Evolutionary conservation across 2,888 invertebrate genomes (phyloP).

Genomic region (Morpho achilles): DNA sequence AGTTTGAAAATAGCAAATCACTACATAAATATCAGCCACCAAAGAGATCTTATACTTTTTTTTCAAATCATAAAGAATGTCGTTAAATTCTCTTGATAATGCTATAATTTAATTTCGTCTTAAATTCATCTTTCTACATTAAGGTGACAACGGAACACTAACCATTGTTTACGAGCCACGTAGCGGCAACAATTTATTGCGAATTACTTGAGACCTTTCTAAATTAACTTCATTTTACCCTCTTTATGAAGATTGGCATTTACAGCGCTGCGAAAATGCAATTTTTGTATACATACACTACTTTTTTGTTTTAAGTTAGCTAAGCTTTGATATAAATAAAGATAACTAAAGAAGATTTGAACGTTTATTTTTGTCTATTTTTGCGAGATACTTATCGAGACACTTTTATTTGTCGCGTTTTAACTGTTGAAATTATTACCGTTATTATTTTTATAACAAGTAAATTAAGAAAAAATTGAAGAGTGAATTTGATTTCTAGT

Average conservation of each 20-base stretch:
- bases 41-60: not conserved
- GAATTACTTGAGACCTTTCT: constrained; percentile 36
- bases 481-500: not conserved
- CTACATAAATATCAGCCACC: too few relatives aligned
- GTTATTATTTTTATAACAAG: too few relatives aligned
- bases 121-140: constrained; percentile 11
- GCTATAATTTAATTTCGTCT: constrained; percentile 1
- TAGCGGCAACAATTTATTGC: constrained; percentile 19
- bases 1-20: too few relatives aligned
- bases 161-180: constrained; percentile 22
- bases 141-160: constrained; percentile 12
- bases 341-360: too few relatives aligned
- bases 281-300: not conserved
- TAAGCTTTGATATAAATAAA: too few relatives aligned
- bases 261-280: constrained; percentile 29
- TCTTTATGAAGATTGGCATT: constrained; percentile 55
- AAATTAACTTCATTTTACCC: constrained; percentile 37
- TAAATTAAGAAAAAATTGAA: too few relatives aligned
- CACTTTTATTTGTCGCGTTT: too few relatives aligned
- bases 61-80: too few relatives aligned
- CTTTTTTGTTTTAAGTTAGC: too few relatives aligned
- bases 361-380: too few relatives aligned
- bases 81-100: not conserved
- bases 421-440: too few relatives aligned
- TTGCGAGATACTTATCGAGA: too few relatives aligned